Base-by-base conservation (phyloP, 2,888 invertebrate genomes). In the Pristionchus mayeri region DNA sequence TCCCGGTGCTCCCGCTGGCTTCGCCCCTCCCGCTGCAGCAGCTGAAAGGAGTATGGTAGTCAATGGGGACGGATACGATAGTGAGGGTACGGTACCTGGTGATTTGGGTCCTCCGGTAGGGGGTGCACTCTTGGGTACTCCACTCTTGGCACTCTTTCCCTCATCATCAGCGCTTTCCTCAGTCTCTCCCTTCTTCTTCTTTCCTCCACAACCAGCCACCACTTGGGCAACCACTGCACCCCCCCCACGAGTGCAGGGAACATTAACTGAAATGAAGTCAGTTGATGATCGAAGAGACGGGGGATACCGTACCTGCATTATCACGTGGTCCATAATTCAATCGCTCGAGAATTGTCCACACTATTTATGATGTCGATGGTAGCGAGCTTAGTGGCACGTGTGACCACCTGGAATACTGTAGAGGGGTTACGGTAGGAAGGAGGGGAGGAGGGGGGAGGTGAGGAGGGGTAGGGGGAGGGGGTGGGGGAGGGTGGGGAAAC, bases 331-430 rank as follows among this genome's bases (percentile, higher is more conserved):
- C 63, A 63, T 63, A 30, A 13, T 54, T 63, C 63, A 63, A 18
- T 30, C 63, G 63, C n/a, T n/a, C 63, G 63, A 30, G 63, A 63
- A 63, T 63, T 63, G 63, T 63, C 63, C 63, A 63, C 63, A 63
- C 63, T 63, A 34, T 27, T 63, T 63, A 63, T 34, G 63, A 34
- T 63, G 18, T 63, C 18, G 63, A 63, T 34, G 63, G 6, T 11
- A 27, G 63, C 11, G 27, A 63, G 63, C 63, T 27, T 18, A 6
- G 63, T 54, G 54, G 54, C 21, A 18, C 54, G 54, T 54, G 54
- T 54, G 21, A 54, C 54, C 54, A 54, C 54, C 54, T 54, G 54
- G n/a, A 54, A 18, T 16, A 54, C n/a, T 7, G n/a, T n/a, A n/a
- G 54, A 21, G n/a, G 21, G 54, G n/a, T 54, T 54, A 54, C 54